Percentiles rank a stretch among this genome's conserved stretches.
Evolutionary conservation across 2,113 vertebrate species (phyloP).

Genomic region (Colius striatus): DNA sequence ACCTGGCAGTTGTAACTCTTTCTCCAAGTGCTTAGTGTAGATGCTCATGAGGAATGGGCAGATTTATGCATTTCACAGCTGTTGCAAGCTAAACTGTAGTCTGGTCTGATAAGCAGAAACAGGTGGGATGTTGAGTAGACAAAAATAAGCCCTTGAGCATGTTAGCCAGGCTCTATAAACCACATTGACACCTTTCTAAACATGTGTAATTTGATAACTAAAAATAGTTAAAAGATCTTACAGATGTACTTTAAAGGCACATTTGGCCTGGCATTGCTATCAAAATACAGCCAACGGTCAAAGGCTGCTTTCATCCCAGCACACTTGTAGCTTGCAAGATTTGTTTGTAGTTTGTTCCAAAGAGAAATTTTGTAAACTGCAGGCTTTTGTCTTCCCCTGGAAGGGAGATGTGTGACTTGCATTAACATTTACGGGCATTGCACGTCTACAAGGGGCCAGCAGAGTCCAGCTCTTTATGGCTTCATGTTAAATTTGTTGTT

Average conservation of each 20-base stretch:
- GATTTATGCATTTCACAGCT: conserved; percentile 67
- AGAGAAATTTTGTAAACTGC: neutral
- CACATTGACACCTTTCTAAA: conserved; percentile 47
- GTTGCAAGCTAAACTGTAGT: conserved; percentile 44
- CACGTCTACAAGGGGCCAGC: neutral
- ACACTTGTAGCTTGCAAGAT: neutral
- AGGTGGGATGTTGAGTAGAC: conserved; percentile 64
- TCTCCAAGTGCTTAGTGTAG: conserved; percentile 26
- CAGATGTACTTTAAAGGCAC: neutral
- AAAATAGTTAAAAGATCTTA: conserved; percentile 26
- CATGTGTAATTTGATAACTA: conserved; percentile 45
- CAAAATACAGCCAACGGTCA: neutral
- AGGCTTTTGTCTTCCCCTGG: neutral
- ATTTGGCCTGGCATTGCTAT: neutral
- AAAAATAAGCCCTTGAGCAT: conserved; percentile 64
- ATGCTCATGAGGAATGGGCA: conserved; percentile 28
- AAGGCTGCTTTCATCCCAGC: neutral
- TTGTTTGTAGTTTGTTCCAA: neutral
- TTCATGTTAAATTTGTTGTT: neutral
- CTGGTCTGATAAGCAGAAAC: conserved; percentile 67
- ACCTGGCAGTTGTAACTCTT: neutral
- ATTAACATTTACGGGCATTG: conserved; percentile 4
- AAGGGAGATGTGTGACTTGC: neutral
- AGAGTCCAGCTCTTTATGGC: neutral
- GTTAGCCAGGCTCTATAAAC: conserved; percentile 53